Conservation (phyloP, 2,797 vertebrate genomes). For the Meriones psammophilus region DNA sequence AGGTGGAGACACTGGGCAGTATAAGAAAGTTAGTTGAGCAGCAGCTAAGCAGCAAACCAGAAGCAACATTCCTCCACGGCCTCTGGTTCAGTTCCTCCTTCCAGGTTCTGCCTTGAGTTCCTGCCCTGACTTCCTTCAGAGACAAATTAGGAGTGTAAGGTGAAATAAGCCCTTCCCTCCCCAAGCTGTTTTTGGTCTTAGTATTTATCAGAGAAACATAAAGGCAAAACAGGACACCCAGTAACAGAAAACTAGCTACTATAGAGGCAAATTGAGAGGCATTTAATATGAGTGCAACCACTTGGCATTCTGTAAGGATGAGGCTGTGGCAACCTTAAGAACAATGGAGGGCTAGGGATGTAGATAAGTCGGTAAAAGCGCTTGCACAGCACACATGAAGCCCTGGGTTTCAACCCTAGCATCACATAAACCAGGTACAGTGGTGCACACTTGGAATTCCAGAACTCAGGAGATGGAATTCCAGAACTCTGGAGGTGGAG, state of each 20-base stretch:
- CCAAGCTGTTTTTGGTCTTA: not conserved
- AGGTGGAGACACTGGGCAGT: not conserved
- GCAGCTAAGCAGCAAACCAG: not conserved
- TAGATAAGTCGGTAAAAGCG: not conserved
- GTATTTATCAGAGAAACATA: not conserved
- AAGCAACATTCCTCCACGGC: not conserved
- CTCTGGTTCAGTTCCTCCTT: not conserved
- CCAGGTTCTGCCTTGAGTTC: not conserved
- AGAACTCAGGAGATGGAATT: not conserved
- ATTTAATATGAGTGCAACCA: not conserved
- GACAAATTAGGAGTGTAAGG: not conserved
- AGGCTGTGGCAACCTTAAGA: not conserved
- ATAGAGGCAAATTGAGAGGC: not conserved
- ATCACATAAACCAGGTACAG: not conserved
- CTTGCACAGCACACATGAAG: not conserved
- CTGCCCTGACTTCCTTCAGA: not conserved
- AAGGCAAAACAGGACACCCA: not conserved
- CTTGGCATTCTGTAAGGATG: not conserved
- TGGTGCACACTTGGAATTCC: not conserved
- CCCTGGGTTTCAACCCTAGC: not conserved
- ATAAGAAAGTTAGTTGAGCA: not conserved
- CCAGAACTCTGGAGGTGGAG: not conserved
- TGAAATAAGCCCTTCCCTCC: not conserved
- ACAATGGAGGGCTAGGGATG: not conserved
- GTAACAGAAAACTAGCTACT: not conserved